phyloP scores from a whole-genome alignment of 2,888 invertebrate genomes.

The Platycnemis pennipes region DNA sequence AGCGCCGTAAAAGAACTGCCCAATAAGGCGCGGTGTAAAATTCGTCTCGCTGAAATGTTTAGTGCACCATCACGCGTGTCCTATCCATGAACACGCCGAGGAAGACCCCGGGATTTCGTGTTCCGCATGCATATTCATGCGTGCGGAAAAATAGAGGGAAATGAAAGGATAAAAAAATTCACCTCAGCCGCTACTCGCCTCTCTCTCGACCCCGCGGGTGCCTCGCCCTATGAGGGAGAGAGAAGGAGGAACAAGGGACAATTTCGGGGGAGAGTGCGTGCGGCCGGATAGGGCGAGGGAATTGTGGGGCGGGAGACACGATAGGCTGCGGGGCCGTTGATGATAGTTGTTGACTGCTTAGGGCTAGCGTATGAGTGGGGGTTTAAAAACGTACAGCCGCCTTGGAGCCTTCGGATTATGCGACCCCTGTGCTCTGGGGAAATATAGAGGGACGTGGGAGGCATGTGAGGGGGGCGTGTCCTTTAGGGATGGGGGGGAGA shows the following conservation, averaged over 20 bases:
- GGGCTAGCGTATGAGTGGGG: background rate
- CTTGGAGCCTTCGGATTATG: background rate
- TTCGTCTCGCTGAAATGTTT: background rate
- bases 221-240: background rate
- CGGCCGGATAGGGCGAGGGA: background rate
- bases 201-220: background rate
- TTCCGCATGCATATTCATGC: conserved; percentile 21
- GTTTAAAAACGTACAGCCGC: conserved; percentile 33
- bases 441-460: conserved; percentile 37
- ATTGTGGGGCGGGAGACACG: background rate
- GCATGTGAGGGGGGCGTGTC: background rate
- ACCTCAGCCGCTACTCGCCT: background rate
- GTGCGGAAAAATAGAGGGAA: background rate
- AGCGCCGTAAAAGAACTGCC: background rate
- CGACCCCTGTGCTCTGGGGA: conserved; percentile 41
- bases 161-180: background rate
- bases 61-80: background rate
- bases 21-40: background rate
- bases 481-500: background rate
- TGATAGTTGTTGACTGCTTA: conserved; percentile 41
- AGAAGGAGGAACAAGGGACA: background rate
- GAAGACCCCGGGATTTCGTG: background rate
- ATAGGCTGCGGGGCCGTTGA: background rate
- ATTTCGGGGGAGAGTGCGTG: background rate
- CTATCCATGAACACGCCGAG: background rate